Conservation (phyloP, 2,888 invertebrate genomes). For the Mycalesis mineus region DNA sequence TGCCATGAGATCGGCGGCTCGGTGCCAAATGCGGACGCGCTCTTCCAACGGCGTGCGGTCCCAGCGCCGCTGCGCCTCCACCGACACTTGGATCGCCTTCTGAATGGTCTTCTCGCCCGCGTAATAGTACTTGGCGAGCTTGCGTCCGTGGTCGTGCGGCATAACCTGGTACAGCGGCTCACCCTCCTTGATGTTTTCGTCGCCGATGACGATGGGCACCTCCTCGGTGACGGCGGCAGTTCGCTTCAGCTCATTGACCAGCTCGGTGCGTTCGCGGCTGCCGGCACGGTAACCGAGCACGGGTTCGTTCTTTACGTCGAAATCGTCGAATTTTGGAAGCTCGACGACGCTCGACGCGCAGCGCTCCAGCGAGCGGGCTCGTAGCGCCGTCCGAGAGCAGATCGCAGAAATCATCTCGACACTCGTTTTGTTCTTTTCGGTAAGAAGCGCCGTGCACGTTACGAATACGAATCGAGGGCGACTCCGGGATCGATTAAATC, state of each 20-base stretch:
- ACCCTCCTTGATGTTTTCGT: constrained; percentile 87
- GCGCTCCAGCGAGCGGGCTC: constrained; percentile 78
- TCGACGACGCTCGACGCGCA: constrained; percentile 80
- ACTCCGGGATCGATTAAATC: neutral
- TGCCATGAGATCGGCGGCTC: constrained; percentile 94
- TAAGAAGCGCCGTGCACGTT: neutral
- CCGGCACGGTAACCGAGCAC: constrained; percentile 88
- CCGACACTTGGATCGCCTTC: constrained; percentile 89
- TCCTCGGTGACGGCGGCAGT: constrained; percentile 85
- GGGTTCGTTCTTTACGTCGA: constrained; percentile 87
- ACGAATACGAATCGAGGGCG: neutral
- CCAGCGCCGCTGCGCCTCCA: constrained; percentile 91
- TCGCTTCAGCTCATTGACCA: constrained; percentile 83
- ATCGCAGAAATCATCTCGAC: constrained; percentile 36
- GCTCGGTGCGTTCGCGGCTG: constrained; percentile 86
- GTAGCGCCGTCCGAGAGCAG: constrained; percentile 68
- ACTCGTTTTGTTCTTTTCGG: neutral
- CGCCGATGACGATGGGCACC: constrained; percentile 98
- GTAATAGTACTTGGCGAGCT: constrained; percentile 94
- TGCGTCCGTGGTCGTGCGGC: constrained; percentile 94
- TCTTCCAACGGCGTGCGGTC: constrained; percentile 90
- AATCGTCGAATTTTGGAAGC: constrained; percentile 81
- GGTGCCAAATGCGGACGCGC: constrained; percentile 88
- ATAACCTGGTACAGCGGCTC: constrained; percentile 87
- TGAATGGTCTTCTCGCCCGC: constrained; percentile 90